Evolutionary conservation across 2,113 vertebrate species (phyloP).

Genomic region (Syrrhaptes paradoxus): DNA sequence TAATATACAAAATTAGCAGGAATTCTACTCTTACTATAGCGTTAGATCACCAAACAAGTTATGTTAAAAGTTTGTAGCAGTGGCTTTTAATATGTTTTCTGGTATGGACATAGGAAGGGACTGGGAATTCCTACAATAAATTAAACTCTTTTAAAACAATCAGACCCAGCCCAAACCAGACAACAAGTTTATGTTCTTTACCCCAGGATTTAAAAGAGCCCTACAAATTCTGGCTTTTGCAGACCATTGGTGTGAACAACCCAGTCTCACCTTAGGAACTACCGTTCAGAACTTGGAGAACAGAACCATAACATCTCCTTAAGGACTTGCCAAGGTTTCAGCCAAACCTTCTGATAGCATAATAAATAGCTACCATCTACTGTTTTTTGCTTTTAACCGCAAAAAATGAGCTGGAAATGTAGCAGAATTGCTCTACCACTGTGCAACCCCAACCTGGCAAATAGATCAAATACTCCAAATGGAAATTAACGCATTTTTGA

Average conservation of each 20-base stretch:
- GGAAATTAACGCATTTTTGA: neutral
- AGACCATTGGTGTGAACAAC: neutral
- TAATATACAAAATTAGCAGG: neutral
- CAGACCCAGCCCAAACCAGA: neutral
- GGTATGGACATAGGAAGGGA: neutral
- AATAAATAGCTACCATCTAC: neutral
- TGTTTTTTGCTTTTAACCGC: neutral
- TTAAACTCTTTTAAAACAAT: neutral
- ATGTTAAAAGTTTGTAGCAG: neutral
- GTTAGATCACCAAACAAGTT: neutral
- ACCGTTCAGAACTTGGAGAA: neutral
- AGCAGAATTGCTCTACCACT: neutral
- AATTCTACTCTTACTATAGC: neutral
- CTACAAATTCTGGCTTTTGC: neutral
- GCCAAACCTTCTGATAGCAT: neutral
- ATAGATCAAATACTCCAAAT: neutral
- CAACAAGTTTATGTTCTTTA: neutral
- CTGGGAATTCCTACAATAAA: neutral
- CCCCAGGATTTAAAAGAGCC: neutral
- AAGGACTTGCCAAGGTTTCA: neutral
- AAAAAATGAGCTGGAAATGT: neutral
- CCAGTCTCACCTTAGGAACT: neutral
- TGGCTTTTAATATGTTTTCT: neutral
- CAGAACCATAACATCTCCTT: neutral
- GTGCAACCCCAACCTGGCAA: neutral